phyloP scores from a whole-genome alignment of 2,113 vertebrate species.

The Zosterops pallidus region DNA sequence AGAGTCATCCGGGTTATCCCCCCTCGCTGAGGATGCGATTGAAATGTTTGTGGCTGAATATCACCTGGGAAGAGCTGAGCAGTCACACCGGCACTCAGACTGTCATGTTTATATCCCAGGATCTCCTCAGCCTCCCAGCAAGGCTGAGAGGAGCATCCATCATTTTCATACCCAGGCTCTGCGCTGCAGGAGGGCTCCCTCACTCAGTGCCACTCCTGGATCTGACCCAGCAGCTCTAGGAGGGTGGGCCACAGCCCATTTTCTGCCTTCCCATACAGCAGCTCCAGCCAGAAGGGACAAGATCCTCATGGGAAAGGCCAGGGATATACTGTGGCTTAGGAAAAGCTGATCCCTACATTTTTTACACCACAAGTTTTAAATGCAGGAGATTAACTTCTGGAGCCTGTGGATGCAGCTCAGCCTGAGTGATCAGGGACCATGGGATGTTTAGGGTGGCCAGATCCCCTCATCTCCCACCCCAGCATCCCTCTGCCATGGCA shows the following conservation, averaged over 20 bases:
- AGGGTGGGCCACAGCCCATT: neutral
- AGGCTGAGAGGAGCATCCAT: neutral
- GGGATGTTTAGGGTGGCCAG: neutral
- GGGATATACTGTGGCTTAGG: accelerated
- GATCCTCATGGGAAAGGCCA: accelerated
- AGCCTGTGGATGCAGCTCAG: accelerated
- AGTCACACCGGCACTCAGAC: neutral
- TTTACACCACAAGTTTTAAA: neutral
- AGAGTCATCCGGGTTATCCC: slow-evolving; percentile 7
- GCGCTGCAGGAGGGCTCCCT: neutral
- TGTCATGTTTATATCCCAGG: neutral
- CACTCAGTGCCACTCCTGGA: neutral
- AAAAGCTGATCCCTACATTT: neutral
- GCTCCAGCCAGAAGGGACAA: neutral
- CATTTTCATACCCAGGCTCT: neutral
- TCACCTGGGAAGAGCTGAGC: neutral
- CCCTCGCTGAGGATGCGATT: neutral
- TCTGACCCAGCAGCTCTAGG: neutral
- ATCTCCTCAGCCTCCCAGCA: neutral
- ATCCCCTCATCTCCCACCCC: neutral
- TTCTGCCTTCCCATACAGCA: neutral
- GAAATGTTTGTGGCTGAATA: neutral
- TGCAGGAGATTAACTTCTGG: neutral
- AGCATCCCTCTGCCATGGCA: accelerated
- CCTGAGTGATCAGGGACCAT: accelerated